Percentiles rank a stretch among this genome's conserved stretches.
Conservation (phyloP, 2,888 invertebrate species). For the Himalopsyche anomala region DNA sequence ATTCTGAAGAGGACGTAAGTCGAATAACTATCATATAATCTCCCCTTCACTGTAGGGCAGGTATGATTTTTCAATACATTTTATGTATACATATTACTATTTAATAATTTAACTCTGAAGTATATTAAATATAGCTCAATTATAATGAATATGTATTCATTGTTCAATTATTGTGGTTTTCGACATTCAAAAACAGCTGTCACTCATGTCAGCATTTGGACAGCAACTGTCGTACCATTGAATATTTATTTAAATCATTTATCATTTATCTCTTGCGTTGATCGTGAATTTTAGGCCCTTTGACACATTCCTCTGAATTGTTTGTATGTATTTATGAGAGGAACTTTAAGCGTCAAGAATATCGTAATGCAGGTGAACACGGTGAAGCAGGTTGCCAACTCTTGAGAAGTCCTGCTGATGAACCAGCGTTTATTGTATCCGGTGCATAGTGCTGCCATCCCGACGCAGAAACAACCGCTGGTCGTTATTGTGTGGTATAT, state of each 20-base stretch:
- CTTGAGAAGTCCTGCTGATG: slow-evolving; percentile 49
- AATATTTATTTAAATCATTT: neutral
- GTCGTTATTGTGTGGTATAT: slow-evolving; percentile 56
- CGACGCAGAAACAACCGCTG: slow-evolving; percentile 50
- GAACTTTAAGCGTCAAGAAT: slow-evolving; percentile 57
- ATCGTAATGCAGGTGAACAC: slow-evolving; percentile 60
- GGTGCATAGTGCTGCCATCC: slow-evolving; percentile 51
- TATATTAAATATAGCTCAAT: no score
- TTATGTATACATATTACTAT: no score
- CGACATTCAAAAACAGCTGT: no score
- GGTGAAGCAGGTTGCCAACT: slow-evolving; percentile 53
- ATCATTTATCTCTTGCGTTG: neutral
- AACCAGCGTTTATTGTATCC: slow-evolving; percentile 63
- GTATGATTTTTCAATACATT: no score
- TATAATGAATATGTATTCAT: no score
- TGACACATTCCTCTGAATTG: slow-evolving; percentile 45
- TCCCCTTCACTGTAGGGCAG: no score
- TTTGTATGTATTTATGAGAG: slow-evolving; percentile 54
- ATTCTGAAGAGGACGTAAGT: no score
- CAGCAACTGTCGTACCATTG: no score
- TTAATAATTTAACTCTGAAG: no score
- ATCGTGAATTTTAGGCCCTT: neutral
- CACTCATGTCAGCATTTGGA: no score
- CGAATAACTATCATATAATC: no score
- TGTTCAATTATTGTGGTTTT: no score